phyloP scores from a whole-genome alignment of 92 coral and sea anemone genomes.

The Parazoanthus swiftii region DNA sequence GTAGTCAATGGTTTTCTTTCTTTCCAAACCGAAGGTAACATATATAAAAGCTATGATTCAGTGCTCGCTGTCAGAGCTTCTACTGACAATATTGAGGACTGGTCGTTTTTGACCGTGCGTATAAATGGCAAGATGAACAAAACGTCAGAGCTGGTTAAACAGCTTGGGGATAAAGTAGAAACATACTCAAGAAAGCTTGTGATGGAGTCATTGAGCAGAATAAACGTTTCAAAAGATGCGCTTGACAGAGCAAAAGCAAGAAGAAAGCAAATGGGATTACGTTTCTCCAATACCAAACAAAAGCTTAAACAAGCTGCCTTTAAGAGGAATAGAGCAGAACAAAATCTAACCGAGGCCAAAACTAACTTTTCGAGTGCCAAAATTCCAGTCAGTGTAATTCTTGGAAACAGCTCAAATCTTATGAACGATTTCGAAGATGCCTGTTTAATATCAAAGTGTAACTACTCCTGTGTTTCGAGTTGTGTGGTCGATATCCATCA shows the following conservation, averaged over 20 bases:
- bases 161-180: constrained; percentile 23
- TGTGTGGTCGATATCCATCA: constrained; percentile 7
- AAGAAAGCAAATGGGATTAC: background rate
- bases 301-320: background rate
- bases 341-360: background rate
- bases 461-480: constrained; percentile 22
- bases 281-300: background rate
- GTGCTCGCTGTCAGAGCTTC: constrained; percentile 11
- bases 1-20: background rate
- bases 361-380: background rate
- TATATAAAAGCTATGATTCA: constrained; percentile 13
- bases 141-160: constrained; percentile 44
- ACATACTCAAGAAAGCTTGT: constrained; percentile 35
- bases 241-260: constrained; percentile 6
- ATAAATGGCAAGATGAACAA: constrained; percentile 49
- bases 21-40: constrained; percentile 23
- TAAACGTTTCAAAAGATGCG: constrained; percentile 21
- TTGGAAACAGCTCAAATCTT: constrained; percentile 27
- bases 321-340: constrained; percentile 5
- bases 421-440: constrained; percentile 5
- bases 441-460: constrained; percentile 16
- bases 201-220: constrained; percentile 14
- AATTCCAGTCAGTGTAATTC: background rate
- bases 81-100: constrained; percentile 5
- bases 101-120: constrained; percentile 36